Percentiles rank a stretch among this genome's conserved stretches.
Conservation (phyloP, 1,140 invertebrate genomes). For the Chymomyza costata region DNA sequence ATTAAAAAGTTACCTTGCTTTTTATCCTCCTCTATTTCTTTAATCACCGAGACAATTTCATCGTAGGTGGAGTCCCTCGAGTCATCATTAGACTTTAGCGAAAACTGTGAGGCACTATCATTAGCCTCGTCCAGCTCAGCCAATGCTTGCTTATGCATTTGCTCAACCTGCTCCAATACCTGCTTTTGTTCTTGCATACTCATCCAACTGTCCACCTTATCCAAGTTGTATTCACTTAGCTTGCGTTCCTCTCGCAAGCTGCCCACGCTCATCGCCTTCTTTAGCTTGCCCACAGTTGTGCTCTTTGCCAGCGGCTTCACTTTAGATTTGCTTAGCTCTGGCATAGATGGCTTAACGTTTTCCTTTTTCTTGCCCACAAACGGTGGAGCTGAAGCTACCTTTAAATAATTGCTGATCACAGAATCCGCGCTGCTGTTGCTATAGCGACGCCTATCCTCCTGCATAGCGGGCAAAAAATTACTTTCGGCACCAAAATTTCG, state of each 20-base stretch:
- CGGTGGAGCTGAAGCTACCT: conserved; percentile 38
- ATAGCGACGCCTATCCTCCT: conserved; percentile 32
- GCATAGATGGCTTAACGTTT: conserved; percentile 53
- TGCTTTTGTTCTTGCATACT: conserved; percentile 60
- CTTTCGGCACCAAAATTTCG: conserved; percentile 56
- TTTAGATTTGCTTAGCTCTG: conserved; percentile 25
- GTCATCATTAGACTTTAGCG: conserved; percentile 58
- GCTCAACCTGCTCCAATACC: conserved; percentile 37
- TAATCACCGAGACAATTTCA: conserved; percentile 74
- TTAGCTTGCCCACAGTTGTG: conserved; percentile 31
- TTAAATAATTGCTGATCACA: conserved; percentile 69
- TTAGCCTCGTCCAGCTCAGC: conserved; percentile 39
- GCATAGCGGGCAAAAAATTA: conserved; percentile 45
- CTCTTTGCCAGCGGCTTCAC: conserved; percentile 17
- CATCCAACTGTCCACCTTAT: conserved; percentile 75
- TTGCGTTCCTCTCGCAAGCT: conserved; percentile 62
- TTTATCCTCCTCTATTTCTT: conserved; percentile 73
- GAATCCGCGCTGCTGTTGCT: conserved; percentile 36
- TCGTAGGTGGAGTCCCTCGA: conserved; percentile 69
- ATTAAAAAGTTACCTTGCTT: conserved; percentile 53
- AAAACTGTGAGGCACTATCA: conserved; percentile 52
- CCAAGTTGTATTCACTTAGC: conserved; percentile 70
- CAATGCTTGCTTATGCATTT: conserved; percentile 39
- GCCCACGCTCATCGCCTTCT: conserved; percentile 57
- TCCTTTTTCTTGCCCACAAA: conserved; percentile 66